phyloP scores from a whole-genome alignment of 2,888 invertebrate species.

The Cantharis rustica region DNA sequence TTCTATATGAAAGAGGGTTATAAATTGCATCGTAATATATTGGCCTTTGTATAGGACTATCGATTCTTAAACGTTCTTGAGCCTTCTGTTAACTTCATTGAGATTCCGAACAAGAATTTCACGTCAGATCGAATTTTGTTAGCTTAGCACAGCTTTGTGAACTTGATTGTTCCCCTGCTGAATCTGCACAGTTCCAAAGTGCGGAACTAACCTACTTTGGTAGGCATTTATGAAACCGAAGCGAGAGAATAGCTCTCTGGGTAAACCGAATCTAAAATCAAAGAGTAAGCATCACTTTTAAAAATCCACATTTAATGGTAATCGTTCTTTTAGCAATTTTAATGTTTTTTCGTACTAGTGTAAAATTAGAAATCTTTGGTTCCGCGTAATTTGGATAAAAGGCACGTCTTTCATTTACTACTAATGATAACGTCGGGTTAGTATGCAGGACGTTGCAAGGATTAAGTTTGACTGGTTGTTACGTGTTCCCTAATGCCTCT shows the following conservation, averaged over 20 bases:
- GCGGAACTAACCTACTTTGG: slow-evolving; percentile 14
- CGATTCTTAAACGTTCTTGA: slow-evolving; percentile 21
- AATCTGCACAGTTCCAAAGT: slow-evolving; percentile 13
- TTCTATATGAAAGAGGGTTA: slow-evolving; percentile 7
- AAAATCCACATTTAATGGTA: neutral
- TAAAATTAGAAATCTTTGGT: neutral
- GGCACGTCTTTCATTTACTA: slow-evolving; percentile 24
- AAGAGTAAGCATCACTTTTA: neutral
- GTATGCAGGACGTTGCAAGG: slow-evolving; percentile 17
- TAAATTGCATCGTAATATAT: slow-evolving; percentile 22
- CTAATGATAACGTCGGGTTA: slow-evolving; percentile 15
- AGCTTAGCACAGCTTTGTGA: slow-evolving; percentile 29
- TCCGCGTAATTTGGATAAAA: slow-evolving; percentile 16
- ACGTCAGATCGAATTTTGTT: slow-evolving; percentile 28
- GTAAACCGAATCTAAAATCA: neutral
- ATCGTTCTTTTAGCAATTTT: neutral
- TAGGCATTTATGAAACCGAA: slow-evolving; percentile 13
- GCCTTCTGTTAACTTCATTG: slow-evolving; percentile 23
- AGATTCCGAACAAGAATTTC: slow-evolving; percentile 23
- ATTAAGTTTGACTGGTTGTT: slow-evolving; percentile 10
- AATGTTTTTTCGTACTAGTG: neutral
- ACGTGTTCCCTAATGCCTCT: slow-evolving; percentile 1
- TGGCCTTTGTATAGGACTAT: slow-evolving; percentile 20
- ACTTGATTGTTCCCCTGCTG: slow-evolving; percentile 28
- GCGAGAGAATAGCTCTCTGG: neutral